These are phyloP conservation scores for Trachelus troglodyta DNA, from an alignment of 2,888 invertebrate species.

Conservation along the genomic window DNA sequence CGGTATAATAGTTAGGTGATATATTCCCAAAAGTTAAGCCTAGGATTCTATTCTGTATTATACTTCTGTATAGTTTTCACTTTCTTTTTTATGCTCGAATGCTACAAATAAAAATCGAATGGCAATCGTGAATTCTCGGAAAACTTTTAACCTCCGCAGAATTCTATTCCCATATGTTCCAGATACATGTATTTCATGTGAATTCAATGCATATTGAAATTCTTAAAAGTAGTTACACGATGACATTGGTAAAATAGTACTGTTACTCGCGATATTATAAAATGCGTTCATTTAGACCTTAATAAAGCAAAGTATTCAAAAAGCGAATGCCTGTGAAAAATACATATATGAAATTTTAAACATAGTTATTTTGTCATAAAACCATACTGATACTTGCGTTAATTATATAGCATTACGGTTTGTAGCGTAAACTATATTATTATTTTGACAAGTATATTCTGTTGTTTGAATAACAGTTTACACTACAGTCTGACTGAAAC, in stretches of 20 bases:
- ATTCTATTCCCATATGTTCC: background rate
- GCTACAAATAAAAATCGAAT: background rate
- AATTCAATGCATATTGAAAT: background rate
- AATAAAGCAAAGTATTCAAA: background rate
- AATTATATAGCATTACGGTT: background rate
- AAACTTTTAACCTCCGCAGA: background rate
- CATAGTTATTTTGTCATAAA: conserved; percentile 1
- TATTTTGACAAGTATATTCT: background rate
- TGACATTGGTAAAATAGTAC: background rate
- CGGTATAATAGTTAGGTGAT: background rate
- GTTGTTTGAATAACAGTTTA: background rate
- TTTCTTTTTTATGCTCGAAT: background rate
- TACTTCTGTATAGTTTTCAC: background rate
- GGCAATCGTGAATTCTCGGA: background rate
- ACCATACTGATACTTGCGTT: background rate
- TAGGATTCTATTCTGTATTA: background rate
- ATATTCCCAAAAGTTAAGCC: background rate
- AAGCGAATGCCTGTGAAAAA: background rate
- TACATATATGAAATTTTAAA: background rate
- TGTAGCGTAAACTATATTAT: background rate
- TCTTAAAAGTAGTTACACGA: background rate
- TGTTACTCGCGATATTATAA: background rate
- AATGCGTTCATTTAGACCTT: background rate
- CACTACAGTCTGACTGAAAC: background rate
- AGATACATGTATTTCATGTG: background rate